phyloP scores from a whole-genome alignment of 1,140 invertebrate species.

The Cydia splendana region DNA sequence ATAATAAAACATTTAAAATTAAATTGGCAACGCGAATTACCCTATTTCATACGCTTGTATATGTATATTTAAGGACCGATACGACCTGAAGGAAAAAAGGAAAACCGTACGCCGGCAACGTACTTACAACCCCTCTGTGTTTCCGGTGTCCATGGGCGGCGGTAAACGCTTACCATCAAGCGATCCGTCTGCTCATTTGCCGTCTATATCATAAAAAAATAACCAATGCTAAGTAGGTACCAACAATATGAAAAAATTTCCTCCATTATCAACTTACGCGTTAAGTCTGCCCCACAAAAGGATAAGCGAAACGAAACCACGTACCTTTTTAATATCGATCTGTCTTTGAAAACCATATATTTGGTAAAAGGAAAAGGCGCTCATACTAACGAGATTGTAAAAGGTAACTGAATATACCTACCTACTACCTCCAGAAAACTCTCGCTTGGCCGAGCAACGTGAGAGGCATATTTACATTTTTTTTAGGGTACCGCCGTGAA shows the following conservation, averaged over 20 bases:
- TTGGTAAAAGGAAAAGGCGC: conserved; percentile 37
- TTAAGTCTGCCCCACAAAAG: conserved; percentile 23
- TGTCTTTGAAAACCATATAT: conserved; percentile 31
- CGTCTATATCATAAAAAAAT: neutral
- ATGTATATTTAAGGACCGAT: too few species aligned
- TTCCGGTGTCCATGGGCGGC: too few species aligned
- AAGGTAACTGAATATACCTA: conserved; percentile 39
- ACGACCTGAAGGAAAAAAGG: too few species aligned
- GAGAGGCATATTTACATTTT: conserved; percentile 63
- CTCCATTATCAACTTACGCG: conserved; percentile 15
- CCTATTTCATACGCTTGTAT: too few species aligned
- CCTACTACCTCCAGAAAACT: conserved; percentile 47
- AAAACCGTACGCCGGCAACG: too few species aligned
- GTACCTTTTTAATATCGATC: conserved; percentile 27
- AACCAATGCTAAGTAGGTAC: neutral
- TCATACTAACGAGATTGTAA: conserved; percentile 42
- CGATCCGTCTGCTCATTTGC: too few species aligned
- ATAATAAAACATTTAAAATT: too few species aligned
- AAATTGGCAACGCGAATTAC: too few species aligned
- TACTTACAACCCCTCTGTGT: too few species aligned
- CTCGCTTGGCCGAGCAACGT: conserved; percentile 47
- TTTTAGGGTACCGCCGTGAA: conserved; percentile 35
- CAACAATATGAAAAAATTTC: conserved; percentile 7
- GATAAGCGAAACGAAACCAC: neutral
- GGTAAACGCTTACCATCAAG: too few species aligned